These are phyloP conservation scores for Darwinula stevensoni DNA, from an alignment of 2,888 invertebrate species.

Conservation along the genomic window DNA sequence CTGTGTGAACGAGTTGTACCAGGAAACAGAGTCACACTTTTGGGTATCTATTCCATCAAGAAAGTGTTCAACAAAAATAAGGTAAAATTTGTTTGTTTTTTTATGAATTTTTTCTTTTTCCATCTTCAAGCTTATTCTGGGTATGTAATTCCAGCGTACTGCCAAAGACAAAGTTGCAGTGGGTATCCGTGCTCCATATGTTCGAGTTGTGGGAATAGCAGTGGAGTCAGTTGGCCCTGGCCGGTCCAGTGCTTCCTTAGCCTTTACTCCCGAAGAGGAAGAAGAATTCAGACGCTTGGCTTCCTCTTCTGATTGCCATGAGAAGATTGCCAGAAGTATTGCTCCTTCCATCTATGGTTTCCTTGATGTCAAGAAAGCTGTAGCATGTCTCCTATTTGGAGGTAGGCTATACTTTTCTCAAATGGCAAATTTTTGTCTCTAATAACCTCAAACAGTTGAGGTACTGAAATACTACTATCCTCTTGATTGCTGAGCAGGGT, in stretches of 20 bases:
- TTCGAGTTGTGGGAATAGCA: conserved; percentile 72
- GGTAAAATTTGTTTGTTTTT: background rate
- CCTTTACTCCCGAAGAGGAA: conserved; percentile 33
- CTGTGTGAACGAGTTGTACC: conserved; percentile 85
- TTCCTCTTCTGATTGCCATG: conserved; percentile 54
- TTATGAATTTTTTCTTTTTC: background rate
- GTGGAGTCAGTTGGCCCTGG: conserved; percentile 52
- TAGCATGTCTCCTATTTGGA: conserved; percentile 78
- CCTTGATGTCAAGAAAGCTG: conserved; percentile 81
- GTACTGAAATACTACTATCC: no score
- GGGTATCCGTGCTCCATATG: conserved; percentile 75
- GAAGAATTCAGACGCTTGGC: conserved; percentile 56
- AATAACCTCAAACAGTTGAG: background rate
- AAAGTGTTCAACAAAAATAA: conserved; percentile 30
- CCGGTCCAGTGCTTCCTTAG: conserved; percentile 14
- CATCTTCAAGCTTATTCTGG: background rate
- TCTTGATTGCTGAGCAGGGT: conserved; percentile 23
- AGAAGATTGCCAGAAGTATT: conserved; percentile 57
- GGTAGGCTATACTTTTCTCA: no score
- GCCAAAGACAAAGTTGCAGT: conserved; percentile 46
- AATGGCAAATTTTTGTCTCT: background rate
- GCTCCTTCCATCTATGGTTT: conserved; percentile 93
- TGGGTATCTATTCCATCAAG: conserved; percentile 89
- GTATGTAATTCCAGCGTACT: conserved; percentile 23
- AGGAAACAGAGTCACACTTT: conserved; percentile 68